Evolutionary conservation across 1,140 invertebrate species (phyloP).

Genomic region (Drosophila nigrodunni): DNA sequence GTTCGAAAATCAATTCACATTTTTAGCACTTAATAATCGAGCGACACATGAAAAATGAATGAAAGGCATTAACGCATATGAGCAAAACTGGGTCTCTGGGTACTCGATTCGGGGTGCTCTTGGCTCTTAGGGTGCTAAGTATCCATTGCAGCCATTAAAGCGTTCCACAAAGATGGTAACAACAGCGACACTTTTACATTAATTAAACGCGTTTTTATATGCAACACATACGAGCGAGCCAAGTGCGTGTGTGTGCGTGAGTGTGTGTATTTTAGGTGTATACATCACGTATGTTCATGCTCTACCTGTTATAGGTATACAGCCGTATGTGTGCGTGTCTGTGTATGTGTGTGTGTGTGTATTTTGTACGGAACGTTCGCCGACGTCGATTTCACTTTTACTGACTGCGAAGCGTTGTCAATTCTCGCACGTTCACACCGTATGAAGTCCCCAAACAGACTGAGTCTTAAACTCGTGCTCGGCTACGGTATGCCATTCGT

Average conservation of each 20-base stretch:
- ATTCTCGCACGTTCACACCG: conserved; percentile 69
- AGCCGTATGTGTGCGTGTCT: conserved; percentile 13
- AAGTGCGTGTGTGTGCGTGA: not conserved
- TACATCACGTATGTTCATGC: conserved; percentile 37
- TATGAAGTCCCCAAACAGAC: conserved; percentile 79
- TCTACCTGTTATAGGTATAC: conserved; percentile 31
- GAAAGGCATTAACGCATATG: conserved; percentile 60
- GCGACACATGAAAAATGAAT: conserved; percentile 59
- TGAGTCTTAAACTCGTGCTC: conserved; percentile 42
- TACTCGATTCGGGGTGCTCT: not conserved
- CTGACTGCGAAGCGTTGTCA: conserved; percentile 30
- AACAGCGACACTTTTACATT: conserved; percentile 72
- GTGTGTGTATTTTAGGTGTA: conserved; percentile 37
- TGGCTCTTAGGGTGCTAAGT: conserved; percentile 19
- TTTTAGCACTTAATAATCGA: conserved; percentile 71
- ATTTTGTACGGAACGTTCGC: conserved; percentile 28
- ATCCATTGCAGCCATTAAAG: conserved; percentile 32
- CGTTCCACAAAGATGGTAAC: conserved; percentile 45
- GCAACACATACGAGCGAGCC: conserved; percentile 40
- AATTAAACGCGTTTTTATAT: conserved; percentile 80
- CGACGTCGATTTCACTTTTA: conserved; percentile 22
- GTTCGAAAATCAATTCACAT: conserved; percentile 52
- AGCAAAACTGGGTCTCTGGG: conserved; percentile 17
- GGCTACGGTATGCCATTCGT: not conserved
- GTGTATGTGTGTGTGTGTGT: conserved; percentile 5